Evolutionary conservation across 2,888 invertebrate genomes (phyloP), one percentile per base, ranked within the genome.

Genomic region (Steinernema hermaphroditum): DNA sequence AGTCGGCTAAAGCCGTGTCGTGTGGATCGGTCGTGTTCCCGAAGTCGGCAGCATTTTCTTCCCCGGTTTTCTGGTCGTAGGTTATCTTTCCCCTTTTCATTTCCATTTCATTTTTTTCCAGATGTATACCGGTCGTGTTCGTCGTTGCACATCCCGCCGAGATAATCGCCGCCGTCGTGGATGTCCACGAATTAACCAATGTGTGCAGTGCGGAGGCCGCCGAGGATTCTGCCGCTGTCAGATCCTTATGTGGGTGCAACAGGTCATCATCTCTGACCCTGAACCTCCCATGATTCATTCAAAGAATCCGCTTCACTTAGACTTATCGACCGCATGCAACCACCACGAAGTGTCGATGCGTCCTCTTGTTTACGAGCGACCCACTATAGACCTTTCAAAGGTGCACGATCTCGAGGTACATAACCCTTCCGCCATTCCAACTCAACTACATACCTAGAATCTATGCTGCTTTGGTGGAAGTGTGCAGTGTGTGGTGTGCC

Each of bases 161-260:
- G 9, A n/a, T 4, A 46, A 19, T 4, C n/a, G 46, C n/a, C 46
- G 46, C 16, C n/a, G n/a, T 16, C 43, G 43, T 14, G 9, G 9
- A 14, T 19, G 46, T 19, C 16, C 46, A 6, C 16, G 46, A 46
- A 46, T 27, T 27, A 14, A 6, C 27, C 22, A 27, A 22, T 54
- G 54, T 27, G 2, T 27, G 6, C 22, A 14, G 16, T 54, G 54
- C 54, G 16, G 54, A 12, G 24, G 54, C 1, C 54, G 54, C 19
- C 54, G 19, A 54, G 54, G 54, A 54, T 54, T 54, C 54, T 54
- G 54, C 27, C 19, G 54, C 54, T 54, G 54, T 27, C 24, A 54
- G 24, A 12, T 54, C 6, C 27, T 54, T 16, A 22, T 54, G 9
- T 24, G 19, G 54, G 27, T 27, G 4, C 54, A 54, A 27, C 24